Conservation (phyloP, 2,888 invertebrate species). For the Erebia palarica region DNA sequence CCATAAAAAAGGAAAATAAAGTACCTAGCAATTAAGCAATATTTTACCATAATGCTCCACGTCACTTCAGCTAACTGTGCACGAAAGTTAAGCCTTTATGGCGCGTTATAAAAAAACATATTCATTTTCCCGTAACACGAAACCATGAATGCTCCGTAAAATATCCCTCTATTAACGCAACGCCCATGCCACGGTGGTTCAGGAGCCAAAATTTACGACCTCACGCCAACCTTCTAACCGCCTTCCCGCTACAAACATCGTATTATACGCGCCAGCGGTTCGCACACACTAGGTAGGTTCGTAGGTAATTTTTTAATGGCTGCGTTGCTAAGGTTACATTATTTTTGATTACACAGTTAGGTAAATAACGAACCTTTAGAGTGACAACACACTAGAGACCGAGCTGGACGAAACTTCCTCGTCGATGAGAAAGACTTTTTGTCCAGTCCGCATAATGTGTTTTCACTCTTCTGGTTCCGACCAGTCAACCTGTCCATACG, state of each 20-base stretch:
- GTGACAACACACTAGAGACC: too few relatives aligned
- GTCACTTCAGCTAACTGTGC: conserved; percentile 6
- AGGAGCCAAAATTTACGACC: conserved; percentile 38
- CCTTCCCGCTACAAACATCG: conserved; percentile 26
- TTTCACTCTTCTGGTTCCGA: too few relatives aligned
- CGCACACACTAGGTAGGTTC: not conserved
- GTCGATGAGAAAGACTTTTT: too few relatives aligned
- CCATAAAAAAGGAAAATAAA: not conserved
- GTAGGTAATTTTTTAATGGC: not conserved
- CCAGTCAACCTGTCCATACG: too few relatives aligned
- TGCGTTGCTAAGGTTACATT: too few relatives aligned
- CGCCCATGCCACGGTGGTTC: conserved; percentile 34
- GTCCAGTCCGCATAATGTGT: too few relatives aligned
- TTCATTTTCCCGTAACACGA: conserved; percentile 28
- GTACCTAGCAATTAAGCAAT: not conserved
- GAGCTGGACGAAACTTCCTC: too few relatives aligned
- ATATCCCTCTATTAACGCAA: conserved; percentile 39
- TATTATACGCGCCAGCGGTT: conserved; percentile 23
- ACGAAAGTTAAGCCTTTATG: conserved; percentile 19
- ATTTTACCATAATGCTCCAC: not conserved
- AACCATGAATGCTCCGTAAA: conserved; percentile 34
- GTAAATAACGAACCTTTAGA: too few relatives aligned
- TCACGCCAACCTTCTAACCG: conserved; percentile 33
- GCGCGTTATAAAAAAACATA: conserved; percentile 20
- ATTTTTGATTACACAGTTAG: too few relatives aligned